Evolutionary conservation across 2,888 invertebrate species (phyloP), one percentile per base, ranked within the genome.

Genomic region (Drosophila limbata): DNA sequence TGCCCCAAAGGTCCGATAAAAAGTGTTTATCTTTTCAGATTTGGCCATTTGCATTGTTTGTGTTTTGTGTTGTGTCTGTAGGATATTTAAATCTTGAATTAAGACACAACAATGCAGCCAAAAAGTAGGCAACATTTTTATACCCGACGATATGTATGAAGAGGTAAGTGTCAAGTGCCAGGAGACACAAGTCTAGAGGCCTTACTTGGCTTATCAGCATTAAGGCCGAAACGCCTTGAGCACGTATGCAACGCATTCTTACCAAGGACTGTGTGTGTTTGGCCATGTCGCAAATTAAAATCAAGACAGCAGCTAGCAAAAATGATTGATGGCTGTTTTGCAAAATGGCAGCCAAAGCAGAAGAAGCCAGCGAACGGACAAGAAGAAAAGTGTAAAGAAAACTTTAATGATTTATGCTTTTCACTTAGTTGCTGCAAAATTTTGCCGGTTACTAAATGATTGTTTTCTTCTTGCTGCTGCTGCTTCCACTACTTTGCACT

Each of bases 381-480:
- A 25, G 25, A 25, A 39, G 28, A 10, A 45, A 8, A 59, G 59
- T 28, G 28, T 40, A 39, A 39, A 5, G 39, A 72, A 75, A 87
- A 84, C 72, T 83, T 84, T 79, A 87, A 83, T 85, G 85, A 87
- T 85, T 85, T 85, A 85, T 85, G 85, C 79, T 87, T 81, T 75
- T 70, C 65, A 50, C 59, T 62, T 70, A 56, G 69, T 66, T 77
- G 45, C 25, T 60, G 39, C 25, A 25, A 25, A 51, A 55, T 71
- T 65, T 79, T 73, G 69, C 55, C 69, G 73, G 67, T 69, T 71
- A 73, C 84, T 84, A 84, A 86, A 84, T 84, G 84, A 84, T 86
- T 87, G 84, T 84, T 84, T 82, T 84, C 68, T 50, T 66, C 64
- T 52, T 63, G 44, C 35, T 65, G 48, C 65, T 66, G 33, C 63